Base-by-base conservation (phyloP, 2,888 invertebrate species). In the Scaptomyza tumidula region DNA sequence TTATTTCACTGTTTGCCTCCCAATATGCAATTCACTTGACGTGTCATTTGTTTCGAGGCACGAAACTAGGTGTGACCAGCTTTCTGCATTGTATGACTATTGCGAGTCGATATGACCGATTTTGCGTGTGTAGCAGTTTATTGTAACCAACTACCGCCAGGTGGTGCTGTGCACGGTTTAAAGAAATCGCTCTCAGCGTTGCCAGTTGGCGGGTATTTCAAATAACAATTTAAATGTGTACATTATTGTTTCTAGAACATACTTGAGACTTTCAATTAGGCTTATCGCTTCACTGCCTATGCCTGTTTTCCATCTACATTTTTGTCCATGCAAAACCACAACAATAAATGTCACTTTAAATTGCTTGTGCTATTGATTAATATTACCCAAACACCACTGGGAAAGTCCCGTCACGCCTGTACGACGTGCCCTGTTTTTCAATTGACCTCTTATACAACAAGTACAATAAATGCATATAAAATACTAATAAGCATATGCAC, bases 31-130 rank as follows among this genome's bases (percentile, higher is more conserved):
- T 72, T 75, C 57, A 75, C 75, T 75, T 73, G 75, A 75, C 75
- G 75, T 75, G 75, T 75, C 75, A 75, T 73, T 75, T 72, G 63
- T 77, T 63, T 76, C 66, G 59, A 7, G 35, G 39, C 57, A 57
- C 27, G 49, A 48, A 50, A 14, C 27, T 43, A 35, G 14, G 59
- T 76, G 77, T 76, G 74, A 49, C 74, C 74, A 65, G 54, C 6
- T 39, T 4, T 14, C 6, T 13, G 11, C 3, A 5, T 10, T 41
- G 16, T 16, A 45, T 68, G 69, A 52, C 70, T 58, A 41, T 7
- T 13, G 11, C 10, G 33, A 19, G 41, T 11, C 11, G 44, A 19
- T 24, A 13, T 16, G 13, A 11, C 29, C 33, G 35, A 27, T n/a
- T 55, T 35, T 9, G 13, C 19, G 41, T 11, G 11, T 24, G 14